These are phyloP conservation scores for Myrmecophaga tridactyla DNA, from an alignment of 2,113 vertebrate genomes.

Conservation along the genomic window DNA sequence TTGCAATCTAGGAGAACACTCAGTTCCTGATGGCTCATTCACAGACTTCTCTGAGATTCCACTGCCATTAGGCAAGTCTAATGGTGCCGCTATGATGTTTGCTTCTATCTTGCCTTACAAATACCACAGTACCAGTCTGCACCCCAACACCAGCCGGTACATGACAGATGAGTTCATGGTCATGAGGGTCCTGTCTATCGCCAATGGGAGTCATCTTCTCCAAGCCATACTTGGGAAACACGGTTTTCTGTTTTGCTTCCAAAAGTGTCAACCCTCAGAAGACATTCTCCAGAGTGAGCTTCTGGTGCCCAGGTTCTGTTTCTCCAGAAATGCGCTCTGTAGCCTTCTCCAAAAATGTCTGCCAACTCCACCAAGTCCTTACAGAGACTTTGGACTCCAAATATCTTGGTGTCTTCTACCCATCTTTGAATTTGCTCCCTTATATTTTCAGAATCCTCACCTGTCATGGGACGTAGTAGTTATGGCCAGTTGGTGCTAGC, in stretches of 20 bases:
- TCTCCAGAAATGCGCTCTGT: constrained; percentile 74
- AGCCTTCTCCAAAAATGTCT: constrained; percentile 88
- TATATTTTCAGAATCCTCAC: constrained; percentile 88
- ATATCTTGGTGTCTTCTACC: constrained; percentile 92
- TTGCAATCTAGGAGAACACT: constrained; percentile 43
- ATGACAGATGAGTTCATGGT: constrained; percentile 90
- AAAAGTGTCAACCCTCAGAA: constrained; percentile 83
- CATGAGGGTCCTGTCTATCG: constrained; percentile 87
- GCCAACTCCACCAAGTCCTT: constrained; percentile 91
- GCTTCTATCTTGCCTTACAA: constrained; percentile 89
- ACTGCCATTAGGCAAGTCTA: constrained; percentile 89
- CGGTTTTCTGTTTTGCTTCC: constrained; percentile 86
- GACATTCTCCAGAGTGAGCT: constrained; percentile 81
- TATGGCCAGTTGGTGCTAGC: too few relatives aligned
- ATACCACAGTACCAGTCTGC: constrained; percentile 86
- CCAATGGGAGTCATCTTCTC: constrained; percentile 90
- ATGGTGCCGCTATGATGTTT: constrained; percentile 91
- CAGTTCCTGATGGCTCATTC: neutral
- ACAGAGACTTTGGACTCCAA: constrained; percentile 93
- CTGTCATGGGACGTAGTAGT: too few relatives aligned
- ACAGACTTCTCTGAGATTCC: constrained; percentile 82
- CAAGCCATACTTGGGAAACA: constrained; percentile 91
- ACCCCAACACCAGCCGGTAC: constrained; percentile 84
- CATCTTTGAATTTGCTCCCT: constrained; percentile 89
- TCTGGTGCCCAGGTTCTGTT: constrained; percentile 74